phyloP scores from a whole-genome alignment of 2,113 vertebrate species.

The Lagopus leucura region DNA sequence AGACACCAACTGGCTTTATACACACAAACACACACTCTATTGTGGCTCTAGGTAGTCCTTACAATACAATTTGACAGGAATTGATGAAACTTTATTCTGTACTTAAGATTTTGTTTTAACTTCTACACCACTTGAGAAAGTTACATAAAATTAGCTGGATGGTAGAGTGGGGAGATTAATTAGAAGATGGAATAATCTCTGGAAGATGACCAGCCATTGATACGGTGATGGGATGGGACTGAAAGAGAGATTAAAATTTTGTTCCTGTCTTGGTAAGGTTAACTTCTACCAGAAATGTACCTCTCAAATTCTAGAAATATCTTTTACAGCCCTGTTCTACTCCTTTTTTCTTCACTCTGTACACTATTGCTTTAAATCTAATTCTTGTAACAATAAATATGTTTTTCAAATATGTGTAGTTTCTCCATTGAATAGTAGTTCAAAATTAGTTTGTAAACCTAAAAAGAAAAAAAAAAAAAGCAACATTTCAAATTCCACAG shows the following conservation, averaged over 20 bases:
- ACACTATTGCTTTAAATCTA: neutral
- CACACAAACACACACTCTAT: neutral
- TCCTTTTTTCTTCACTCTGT: neutral
- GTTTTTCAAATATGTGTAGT: neutral
- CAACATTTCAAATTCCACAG: neutral
- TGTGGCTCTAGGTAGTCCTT: neutral
- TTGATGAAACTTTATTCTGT: neutral
- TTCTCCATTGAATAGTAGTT: neutral
- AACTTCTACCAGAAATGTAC: neutral
- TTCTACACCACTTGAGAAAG: neutral
- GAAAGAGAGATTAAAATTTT: neutral
- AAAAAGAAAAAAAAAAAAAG: neutral
- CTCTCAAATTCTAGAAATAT: neutral
- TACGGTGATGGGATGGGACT: neutral
- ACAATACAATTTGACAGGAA: neutral
- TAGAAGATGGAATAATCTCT: neutral
- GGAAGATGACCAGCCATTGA: neutral
- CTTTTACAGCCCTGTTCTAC: neutral
- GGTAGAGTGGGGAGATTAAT: neutral
- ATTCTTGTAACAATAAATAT: conserved; percentile 34
- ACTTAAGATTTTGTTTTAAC: neutral
- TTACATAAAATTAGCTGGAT: neutral
- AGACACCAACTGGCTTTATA: neutral
- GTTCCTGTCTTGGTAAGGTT: neutral
- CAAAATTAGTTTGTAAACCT: neutral